Conservation (phyloP, 2,888 invertebrate genomes). For the Girardia tigrina region DNA sequence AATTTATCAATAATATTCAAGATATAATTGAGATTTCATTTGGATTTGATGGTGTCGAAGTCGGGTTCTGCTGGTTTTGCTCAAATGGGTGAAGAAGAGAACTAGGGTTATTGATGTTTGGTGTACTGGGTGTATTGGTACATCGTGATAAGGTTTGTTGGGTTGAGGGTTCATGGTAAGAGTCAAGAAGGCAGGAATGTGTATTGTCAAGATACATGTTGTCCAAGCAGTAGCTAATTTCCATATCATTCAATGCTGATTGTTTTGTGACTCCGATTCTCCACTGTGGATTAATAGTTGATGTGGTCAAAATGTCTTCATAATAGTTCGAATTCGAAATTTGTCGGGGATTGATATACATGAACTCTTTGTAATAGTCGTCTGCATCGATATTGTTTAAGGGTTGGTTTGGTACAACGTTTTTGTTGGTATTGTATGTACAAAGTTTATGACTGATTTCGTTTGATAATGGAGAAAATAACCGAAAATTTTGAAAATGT, state of each 20-base stretch:
- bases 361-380: conserved; percentile 8
- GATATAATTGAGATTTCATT: conserved; percentile 9
- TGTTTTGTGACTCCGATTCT: background rate
- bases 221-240: background rate
- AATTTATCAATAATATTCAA: background rate
- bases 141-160: background rate
- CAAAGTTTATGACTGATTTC: background rate
- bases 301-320: background rate
- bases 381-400: conserved; percentile 6
- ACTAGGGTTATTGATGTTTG: background rate
- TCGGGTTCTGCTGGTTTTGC: background rate
- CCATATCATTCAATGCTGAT: background rate
- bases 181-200: conserved; percentile 16
- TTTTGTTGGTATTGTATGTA: conserved; percentile 1
- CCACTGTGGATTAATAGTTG: background rate
- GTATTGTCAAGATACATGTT: conserved; percentile 4
- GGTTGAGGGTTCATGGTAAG: background rate
- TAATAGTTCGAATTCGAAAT: background rate
- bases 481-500: conserved; percentile 1
- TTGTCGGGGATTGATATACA: conserved; percentile 17
- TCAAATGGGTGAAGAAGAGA: background rate
- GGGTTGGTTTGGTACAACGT: background rate
- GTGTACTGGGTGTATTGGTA: background rate
- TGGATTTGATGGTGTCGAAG: background rate
- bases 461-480: conserved; percentile 18